Evolutionary conservation across 2,888 invertebrate genomes (phyloP), one percentile per base, ranked within the genome.

Genomic region (Drosophila ezoana): DNA sequence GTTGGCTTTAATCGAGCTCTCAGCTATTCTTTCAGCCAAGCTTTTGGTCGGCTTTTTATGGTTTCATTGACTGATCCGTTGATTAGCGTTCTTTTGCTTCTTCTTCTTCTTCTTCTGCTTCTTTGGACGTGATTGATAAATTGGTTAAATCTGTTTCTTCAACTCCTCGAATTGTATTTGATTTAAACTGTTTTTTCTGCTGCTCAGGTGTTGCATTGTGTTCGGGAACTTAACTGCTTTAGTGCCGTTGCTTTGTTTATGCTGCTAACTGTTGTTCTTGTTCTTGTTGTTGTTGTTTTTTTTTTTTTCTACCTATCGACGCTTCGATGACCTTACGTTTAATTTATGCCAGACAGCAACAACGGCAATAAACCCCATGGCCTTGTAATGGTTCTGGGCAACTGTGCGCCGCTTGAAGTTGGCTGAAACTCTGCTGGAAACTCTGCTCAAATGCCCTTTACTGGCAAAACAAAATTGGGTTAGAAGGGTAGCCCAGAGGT

Each of bases 351-450:
- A 65, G 61, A 52, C 59, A 61, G 40, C 45, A 69, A 58, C 56
- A 47, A 56, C 62, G 58, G 56, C 68, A 40, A 63, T 72, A 68
- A 76, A 49, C 54, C 60, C 10, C 76, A 61, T 63, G 87, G 70
- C 83, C 83, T 83, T 83, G 83, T 85, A 82, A 79, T 87, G 72
- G 77, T 87, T 83, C 76, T 84, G 52, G 52, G 37, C 72, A 65
- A 20, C 56, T 13, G 33, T 20, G 3, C 51, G 18, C 45, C 41
- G 41, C 51, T n/a, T 28, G 4, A 63, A 63, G 51, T 63, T 63
- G 57, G 20, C 51, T 60, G 13, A 53, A 76, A 40, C 66, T 32
- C 52, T 33, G 48, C 57, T 66, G 52, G 40, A 47, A 66, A 51
- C 60, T 47, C 32, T 8, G 28, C 40, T 45, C 13, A 11, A 13